Percentiles rank a stretch among this genome's conserved stretches.
Evolutionary conservation across 1,140 invertebrate species (phyloP).

Genomic region (Meloidogyne hapla): DNA sequence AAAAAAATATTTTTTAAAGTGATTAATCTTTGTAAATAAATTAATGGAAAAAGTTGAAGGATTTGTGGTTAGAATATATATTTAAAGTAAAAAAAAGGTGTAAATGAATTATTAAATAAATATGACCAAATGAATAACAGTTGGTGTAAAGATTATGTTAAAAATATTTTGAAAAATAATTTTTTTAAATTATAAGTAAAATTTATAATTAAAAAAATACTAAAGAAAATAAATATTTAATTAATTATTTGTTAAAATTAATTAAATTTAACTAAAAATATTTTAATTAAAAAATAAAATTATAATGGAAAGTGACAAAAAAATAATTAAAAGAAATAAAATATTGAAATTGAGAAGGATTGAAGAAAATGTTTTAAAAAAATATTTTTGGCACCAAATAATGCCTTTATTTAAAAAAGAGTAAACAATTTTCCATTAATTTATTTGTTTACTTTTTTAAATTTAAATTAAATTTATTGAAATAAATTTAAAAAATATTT

Average conservation of each 20-base stretch:
- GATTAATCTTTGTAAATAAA: background rate
- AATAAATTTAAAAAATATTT: background rate
- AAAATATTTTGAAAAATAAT: background rate
- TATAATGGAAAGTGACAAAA: too few relatives aligned
- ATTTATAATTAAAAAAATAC: background rate
- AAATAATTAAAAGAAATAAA: too few relatives aligned
- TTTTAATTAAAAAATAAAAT: too few relatives aligned
- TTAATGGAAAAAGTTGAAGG: background rate
- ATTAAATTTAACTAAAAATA: too few relatives aligned
- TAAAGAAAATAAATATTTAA: too few relatives aligned
- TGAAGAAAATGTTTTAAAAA: background rate
- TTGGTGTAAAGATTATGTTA: background rate
- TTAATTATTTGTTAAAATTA: too few relatives aligned
- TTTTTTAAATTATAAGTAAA: background rate
- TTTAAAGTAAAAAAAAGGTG: background rate
- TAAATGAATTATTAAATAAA: too few relatives aligned
- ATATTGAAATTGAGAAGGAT: slow-evolving; percentile 2
- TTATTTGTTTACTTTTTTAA: background rate
- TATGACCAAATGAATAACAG: too few relatives aligned
- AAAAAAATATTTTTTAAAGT: too few relatives aligned
- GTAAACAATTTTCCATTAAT: background rate
- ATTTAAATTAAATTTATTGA: slow-evolving; percentile 7
- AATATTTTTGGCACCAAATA: background rate
- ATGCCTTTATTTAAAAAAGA: background rate
- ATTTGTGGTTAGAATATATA: background rate